Evolutionary conservation across 2,888 invertebrate genomes (phyloP).

Genomic region (Lucinisca nassula): DNA sequence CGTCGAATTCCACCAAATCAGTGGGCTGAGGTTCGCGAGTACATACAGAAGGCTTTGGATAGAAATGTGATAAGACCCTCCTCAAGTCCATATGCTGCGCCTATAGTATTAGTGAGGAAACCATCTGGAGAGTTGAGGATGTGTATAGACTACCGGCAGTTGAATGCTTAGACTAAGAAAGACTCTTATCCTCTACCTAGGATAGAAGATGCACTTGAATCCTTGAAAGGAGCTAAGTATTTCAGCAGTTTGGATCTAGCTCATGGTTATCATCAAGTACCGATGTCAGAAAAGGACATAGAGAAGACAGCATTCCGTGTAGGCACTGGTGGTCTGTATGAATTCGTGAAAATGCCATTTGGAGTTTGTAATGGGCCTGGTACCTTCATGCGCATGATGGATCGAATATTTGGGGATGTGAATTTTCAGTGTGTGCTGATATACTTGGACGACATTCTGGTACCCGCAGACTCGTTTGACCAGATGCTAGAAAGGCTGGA

Average conservation of each 20-base stretch:
- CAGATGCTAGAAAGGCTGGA: constrained; percentile 51
- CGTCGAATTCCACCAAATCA: constrained; percentile 16
- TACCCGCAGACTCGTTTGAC: constrained; percentile 45
- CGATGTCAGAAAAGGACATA: constrained; percentile 54
- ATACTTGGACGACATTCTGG: constrained; percentile 72
- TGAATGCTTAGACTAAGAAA: not conserved
- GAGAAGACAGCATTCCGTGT: constrained; percentile 68
- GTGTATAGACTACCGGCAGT: not conserved
- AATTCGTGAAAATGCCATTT: constrained; percentile 65
- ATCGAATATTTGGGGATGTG: constrained; percentile 57
- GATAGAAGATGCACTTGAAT: not conserved
- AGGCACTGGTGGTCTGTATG: constrained; percentile 50
- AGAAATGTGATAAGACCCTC: not conserved
- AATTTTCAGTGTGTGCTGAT: constrained; percentile 62
- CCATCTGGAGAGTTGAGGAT: not conserved
- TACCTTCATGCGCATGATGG: constrained; percentile 69
- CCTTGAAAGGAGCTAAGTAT: constrained; percentile 3
- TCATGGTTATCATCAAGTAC: constrained; percentile 70
- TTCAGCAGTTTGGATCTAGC: not conserved
- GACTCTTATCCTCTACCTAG: constrained; percentile 10
- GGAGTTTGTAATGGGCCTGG: constrained; percentile 65
- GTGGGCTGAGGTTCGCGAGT: constrained; percentile 2
- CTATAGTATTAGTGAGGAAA: constrained; percentile 9
- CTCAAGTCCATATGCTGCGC: constrained; percentile 20
- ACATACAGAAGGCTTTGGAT: not conserved